Evolutionary conservation across 92 coral and sea anemone species (phyloP).

Genomic region (Bergia puertoricense): DNA sequence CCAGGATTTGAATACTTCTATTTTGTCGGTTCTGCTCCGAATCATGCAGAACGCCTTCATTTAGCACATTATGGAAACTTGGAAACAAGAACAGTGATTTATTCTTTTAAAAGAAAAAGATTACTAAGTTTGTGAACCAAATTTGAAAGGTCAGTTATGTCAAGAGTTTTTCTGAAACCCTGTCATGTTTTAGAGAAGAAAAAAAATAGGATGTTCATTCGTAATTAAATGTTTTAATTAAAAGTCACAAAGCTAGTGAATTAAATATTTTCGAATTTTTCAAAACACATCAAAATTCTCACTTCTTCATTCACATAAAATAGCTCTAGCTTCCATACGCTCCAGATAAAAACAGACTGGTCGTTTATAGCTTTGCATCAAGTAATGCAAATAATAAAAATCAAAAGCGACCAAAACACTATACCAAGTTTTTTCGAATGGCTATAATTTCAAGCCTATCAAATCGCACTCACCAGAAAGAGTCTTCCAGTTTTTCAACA

Average conservation of each 20-base stretch:
- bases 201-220: too few relatives aligned
- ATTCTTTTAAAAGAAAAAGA: too few relatives aligned
- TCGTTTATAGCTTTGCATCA: neutral
- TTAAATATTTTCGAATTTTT: neutral
- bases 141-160: neutral
- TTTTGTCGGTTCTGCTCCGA: too few relatives aligned
- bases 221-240: too few relatives aligned
- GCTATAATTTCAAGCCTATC: neutral
- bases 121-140: neutral
- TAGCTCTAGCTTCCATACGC: too few relatives aligned
- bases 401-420: too few relatives aligned
- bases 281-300: too few relatives aligned
- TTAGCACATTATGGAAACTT: too few relatives aligned
- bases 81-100: neutral
- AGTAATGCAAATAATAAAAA: neutral
- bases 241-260: neutral
- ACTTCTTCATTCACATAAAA: too few relatives aligned
- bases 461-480: too few relatives aligned
- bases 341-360: too few relatives aligned
- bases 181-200: neutral
- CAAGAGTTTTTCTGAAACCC: neutral
- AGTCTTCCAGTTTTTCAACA: neutral
- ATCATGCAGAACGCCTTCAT: too few relatives aligned
- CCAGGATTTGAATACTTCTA: neutral
- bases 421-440: neutral